phyloP scores from a whole-genome alignment of 2,888 invertebrate genomes.

The Abrostola triplasia region DNA sequence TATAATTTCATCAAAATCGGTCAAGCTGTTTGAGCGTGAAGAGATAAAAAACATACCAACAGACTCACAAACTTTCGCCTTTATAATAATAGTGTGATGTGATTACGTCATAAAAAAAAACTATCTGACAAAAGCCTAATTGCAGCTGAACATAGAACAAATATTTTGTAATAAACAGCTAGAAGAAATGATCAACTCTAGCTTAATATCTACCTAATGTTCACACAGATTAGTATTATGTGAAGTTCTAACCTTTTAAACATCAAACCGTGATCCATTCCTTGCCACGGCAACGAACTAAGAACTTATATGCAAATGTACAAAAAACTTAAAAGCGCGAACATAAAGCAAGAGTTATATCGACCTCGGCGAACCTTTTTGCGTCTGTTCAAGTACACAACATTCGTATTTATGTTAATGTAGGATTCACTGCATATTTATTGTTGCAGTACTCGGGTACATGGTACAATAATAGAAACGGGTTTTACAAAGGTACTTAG shows the following conservation, averaged over 20 bases:
- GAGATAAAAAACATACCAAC: too few relatives aligned
- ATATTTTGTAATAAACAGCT: too few relatives aligned
- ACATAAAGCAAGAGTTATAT: conserved; percentile 35
- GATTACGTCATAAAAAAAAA: too few relatives aligned
- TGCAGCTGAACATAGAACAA: too few relatives aligned
- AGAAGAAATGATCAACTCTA: too few relatives aligned
- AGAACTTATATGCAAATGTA: conserved; percentile 1
- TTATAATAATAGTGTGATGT: too few relatives aligned
- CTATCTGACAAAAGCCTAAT: too few relatives aligned
- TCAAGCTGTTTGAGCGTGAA: too few relatives aligned
- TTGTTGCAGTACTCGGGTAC: conserved; percentile 30
- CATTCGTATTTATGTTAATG: conserved; percentile 62
- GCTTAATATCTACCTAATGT: too few relatives aligned
- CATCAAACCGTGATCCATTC: conserved; percentile 14
- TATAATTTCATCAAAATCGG: too few relatives aligned
- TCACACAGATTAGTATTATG: neutral
- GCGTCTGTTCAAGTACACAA: conserved; percentile 42
- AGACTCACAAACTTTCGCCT: too few relatives aligned
- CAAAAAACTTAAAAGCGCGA: conserved; percentile 20
- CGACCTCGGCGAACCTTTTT: conserved; percentile 52
- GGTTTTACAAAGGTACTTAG: conserved; percentile 25
- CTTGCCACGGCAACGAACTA: conserved; percentile 23
- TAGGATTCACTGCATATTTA: conserved; percentile 48
- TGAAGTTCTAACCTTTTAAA: conserved; percentile 20
- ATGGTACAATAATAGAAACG: conserved; percentile 24